Evolutionary conservation across 2,888 invertebrate species (phyloP).

Genomic region (Subacronicta megacephala): DNA sequence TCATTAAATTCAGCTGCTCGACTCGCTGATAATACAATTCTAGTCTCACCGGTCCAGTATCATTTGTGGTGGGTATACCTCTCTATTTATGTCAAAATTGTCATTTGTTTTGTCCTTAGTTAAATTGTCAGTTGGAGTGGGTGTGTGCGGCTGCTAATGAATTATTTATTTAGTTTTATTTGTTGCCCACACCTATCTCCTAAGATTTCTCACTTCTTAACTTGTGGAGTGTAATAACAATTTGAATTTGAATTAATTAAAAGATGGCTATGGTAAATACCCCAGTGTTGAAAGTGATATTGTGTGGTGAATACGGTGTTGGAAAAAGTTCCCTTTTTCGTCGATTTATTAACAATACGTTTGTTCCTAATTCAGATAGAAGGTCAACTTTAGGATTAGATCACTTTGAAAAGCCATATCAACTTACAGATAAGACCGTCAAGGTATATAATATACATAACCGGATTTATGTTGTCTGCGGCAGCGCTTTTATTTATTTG

Average conservation of each 20-base stretch:
- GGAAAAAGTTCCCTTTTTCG: conserved; percentile 98
- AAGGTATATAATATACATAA: conserved; percentile 87
- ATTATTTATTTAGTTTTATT: conserved; percentile 15
- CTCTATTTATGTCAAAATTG: conserved; percentile 9
- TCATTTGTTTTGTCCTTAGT: too few species aligned
- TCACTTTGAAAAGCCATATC: conserved; percentile 95
- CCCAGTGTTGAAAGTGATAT: conserved; percentile 97
- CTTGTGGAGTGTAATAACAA: too few species aligned
- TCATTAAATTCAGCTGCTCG: too few species aligned
- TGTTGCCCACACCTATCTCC: background rate
- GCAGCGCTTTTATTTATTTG: background rate
- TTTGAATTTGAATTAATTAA: conserved; percentile 9
- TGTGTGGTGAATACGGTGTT: conserved; percentile 98
- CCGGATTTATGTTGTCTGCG: background rate
- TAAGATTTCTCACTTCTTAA: too few species aligned
- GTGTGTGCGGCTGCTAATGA: conserved; percentile 31
- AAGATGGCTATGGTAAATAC: conserved; percentile 94
- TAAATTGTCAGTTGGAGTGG: conserved; percentile 16
- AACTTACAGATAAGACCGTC: conserved; percentile 93
- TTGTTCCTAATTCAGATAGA: conserved; percentile 94
- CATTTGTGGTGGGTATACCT: too few species aligned
- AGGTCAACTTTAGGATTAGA: conserved; percentile 97
- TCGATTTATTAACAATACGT: conserved; percentile 96
- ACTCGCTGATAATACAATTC: too few species aligned
- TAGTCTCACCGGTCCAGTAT: too few species aligned